Base-by-base conservation (phyloP, 2,888 invertebrate species). In the Spicauda simplicius region DNA sequence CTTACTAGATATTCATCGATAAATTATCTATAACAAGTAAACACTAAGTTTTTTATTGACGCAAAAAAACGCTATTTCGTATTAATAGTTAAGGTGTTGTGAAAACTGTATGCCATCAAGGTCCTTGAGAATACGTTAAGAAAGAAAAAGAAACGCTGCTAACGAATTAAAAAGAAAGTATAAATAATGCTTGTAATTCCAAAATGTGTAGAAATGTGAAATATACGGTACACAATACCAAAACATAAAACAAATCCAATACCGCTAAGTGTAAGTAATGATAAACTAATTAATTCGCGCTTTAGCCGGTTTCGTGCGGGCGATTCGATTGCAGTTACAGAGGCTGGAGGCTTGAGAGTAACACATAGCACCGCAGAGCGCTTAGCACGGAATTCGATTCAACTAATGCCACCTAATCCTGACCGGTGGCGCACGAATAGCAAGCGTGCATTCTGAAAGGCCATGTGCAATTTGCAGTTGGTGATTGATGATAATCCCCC, bases 341-440 rank as follows among this genome's bases (percentile, higher is more conserved):
- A 76, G 74, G 75, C 74, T 73, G 69, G 25, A 25, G 74, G 79
- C 77, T 76, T 74, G 64, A 75, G 77, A 77, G 84, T 85, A 86
- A 90, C 86, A 84, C 87, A 90, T 87, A 81, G 87, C 80, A 77
- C 87, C 78, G 88, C 88, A 90, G 77, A 87, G 86, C 84, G 90
- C 90, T 91, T 90, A 91, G 86, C 81, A 85, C 83, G 82, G 86
- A 90, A 91, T 91, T 89, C 91, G 89, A 92, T 92, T 90, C 89
- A 87, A 86, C 86, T 93, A 92, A 91, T 91, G 80, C 91, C 80
- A 77, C 80, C 86, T 91, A 92, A 91, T 91, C 91, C 92, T 82
- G 83, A 77, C 84, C 83, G 79, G 85, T 81, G 80, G 85, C 82
- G 80, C 85, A 79, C 86, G 88, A 88, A 91, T 87, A 84, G 90